These are phyloP conservation scores for Enteromius radiatus DNA, from an alignment of 2,797 vertebrate genomes.

Conservation along the genomic window DNA sequence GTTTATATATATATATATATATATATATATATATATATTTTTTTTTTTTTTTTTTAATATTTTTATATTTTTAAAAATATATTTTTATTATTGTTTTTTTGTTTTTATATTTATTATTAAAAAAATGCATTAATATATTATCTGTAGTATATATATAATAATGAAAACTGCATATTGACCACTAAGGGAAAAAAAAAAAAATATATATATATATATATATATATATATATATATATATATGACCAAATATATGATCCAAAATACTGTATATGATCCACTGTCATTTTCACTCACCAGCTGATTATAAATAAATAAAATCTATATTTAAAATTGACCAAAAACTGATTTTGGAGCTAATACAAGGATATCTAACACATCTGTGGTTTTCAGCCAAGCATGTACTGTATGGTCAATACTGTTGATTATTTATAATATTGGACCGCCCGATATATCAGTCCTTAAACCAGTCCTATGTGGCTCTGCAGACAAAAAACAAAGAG, in stretches of 20 bases:
- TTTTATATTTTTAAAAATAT: too few relatives aligned
- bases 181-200: background rate
- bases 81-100: too few relatives aligned
- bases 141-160: background rate
- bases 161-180: background rate
- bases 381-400: background rate
- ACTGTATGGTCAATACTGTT: background rate
- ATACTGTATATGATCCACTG: background rate
- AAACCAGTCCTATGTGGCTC: conserved; percentile 26
- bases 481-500: conserved; percentile 17
- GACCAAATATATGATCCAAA: too few relatives aligned
- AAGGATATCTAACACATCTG: background rate
- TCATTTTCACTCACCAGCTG: background rate
- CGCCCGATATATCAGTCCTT: background rate
- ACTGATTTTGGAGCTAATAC: too few relatives aligned
- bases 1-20: too few relatives aligned
- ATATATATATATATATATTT: too few relatives aligned
- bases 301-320: background rate
- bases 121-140: too few relatives aligned
- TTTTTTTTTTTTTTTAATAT: background rate
- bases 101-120: too few relatives aligned
- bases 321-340: background rate
- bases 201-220: background rate
- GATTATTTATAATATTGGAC: background rate
- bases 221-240: background rate